Percentiles rank a stretch among this genome's conserved stretches.
These are phyloP conservation scores for Ochropleura leucogaster DNA, from an alignment of 2,888 invertebrate species.

Conservation along the genomic window DNA sequence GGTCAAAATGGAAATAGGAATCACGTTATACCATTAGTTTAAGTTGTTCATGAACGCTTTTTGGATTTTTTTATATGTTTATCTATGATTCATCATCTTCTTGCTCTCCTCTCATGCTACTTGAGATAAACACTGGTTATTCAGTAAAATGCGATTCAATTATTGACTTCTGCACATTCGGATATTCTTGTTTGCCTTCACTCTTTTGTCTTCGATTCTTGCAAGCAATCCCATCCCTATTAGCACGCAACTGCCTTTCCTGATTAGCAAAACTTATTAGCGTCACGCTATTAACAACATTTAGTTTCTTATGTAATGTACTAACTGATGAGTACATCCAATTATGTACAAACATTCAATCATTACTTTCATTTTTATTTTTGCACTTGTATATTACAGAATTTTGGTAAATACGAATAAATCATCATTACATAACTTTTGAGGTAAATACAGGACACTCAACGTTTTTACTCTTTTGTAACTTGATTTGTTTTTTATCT, in stretches of 20 bases:
- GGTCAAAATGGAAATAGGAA: not conserved
- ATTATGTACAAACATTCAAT: slow-evolving; percentile 14
- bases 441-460: not conserved
- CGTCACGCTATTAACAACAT: slow-evolving; percentile 60
- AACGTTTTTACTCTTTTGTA: too few species aligned
- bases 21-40: not conserved
- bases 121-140: not conserved
- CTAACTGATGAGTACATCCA: slow-evolving; percentile 15
- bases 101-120: not conserved
- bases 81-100: not conserved
- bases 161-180: not conserved
- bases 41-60: not conserved
- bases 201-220: slow-evolving; percentile 24
- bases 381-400: not conserved
- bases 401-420: not conserved
- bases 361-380: slow-evolving; percentile 29
- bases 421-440: not conserved
- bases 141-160: not conserved
- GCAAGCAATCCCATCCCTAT: slow-evolving; percentile 44
- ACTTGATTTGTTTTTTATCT: not conserved
- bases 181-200: slow-evolving; percentile 1
- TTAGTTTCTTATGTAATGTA: slow-evolving; percentile 56
- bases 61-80: too few species aligned
- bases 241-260: slow-evolving; percentile 61
- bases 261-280: slow-evolving; percentile 59